phyloP scores from a whole-genome alignment of 2,888 invertebrate genomes.

The Formica aserva region DNA sequence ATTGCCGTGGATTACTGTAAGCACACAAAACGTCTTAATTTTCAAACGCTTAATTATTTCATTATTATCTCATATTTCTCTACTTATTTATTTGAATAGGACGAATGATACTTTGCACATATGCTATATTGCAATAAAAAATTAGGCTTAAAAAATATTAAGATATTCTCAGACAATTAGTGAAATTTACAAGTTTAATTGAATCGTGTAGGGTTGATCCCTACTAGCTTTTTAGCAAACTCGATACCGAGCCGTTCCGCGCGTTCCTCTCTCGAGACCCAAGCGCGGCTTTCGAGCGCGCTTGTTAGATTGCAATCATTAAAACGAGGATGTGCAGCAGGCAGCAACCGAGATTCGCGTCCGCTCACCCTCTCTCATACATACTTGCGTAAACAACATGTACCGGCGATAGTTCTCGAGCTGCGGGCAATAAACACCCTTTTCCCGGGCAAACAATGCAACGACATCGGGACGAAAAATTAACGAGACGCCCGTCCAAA shows the following conservation, averaged over 20 bases:
- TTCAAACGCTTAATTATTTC: neutral
- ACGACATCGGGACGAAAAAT: constrained; percentile 78
- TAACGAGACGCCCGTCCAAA: constrained; percentile 78
- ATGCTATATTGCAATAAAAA: neutral
- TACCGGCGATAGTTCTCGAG: constrained; percentile 68
- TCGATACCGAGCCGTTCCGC: neutral
- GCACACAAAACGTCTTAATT: neutral
- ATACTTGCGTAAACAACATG: constrained; percentile 45
- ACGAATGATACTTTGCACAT: neutral
- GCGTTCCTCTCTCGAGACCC: constrained; percentile 9
- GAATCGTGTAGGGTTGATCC: neutral
- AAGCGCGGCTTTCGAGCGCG: constrained; percentile 63
- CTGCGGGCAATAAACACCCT: constrained; percentile 75
- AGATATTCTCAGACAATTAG: neutral
- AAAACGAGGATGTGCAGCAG: constrained; percentile 69
- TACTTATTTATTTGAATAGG: neutral
- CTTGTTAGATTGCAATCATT: constrained; percentile 78
- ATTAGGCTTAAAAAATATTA: neutral
- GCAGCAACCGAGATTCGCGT: neutral
- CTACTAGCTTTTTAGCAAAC: constrained; percentile 22
- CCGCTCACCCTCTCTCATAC: constrained; percentile 1
- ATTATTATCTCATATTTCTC: neutral
- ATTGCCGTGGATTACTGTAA: neutral
- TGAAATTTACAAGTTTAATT: neutral
- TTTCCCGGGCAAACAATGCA: constrained; percentile 76